phyloP scores from a whole-genome alignment of 2,797 vertebrate species.

The Malurus leucopterus region DNA sequence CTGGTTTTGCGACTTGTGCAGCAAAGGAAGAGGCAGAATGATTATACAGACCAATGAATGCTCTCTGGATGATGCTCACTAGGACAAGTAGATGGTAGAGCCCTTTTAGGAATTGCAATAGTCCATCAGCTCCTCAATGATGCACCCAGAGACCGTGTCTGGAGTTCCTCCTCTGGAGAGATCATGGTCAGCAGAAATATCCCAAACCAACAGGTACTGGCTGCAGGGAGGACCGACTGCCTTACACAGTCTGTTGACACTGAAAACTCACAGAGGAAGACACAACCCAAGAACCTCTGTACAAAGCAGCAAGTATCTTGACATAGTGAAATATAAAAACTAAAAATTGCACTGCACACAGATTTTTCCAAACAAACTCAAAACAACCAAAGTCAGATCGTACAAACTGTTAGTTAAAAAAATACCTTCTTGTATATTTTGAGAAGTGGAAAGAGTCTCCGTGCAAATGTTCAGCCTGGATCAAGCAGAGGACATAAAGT shows the following conservation, averaged over 20 bases:
- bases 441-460: slow-evolving; percentile 63
- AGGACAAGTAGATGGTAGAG: background rate
- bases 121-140: background rate
- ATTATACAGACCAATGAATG: background rate
- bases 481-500: slow-evolving; percentile 5
- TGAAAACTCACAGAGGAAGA: background rate
- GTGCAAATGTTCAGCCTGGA: slow-evolving; percentile 27
- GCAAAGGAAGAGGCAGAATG: background rate
- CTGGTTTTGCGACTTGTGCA: background rate
- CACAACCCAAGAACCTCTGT: background rate
- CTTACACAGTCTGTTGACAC: background rate
- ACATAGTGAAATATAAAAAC: slow-evolving; percentile 43
- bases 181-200: background rate
- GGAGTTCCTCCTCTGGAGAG: background rate
- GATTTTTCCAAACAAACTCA: slow-evolving; percentile 47
- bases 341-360: slow-evolving; percentile 44
- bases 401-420: slow-evolving; percentile 72
- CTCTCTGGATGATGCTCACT: background rate
- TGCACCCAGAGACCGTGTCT: background rate
- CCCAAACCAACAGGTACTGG: background rate
- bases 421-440: slow-evolving; percentile 64
- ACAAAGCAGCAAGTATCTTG: slow-evolving; percentile 48
- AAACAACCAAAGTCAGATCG: slow-evolving; percentile 48
- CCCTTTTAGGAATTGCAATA: background rate
- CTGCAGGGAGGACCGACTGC: background rate